These are phyloP conservation scores for Standfussiana lucernea DNA, from an alignment of 2,888 invertebrate genomes.

Conservation along the genomic window DNA sequence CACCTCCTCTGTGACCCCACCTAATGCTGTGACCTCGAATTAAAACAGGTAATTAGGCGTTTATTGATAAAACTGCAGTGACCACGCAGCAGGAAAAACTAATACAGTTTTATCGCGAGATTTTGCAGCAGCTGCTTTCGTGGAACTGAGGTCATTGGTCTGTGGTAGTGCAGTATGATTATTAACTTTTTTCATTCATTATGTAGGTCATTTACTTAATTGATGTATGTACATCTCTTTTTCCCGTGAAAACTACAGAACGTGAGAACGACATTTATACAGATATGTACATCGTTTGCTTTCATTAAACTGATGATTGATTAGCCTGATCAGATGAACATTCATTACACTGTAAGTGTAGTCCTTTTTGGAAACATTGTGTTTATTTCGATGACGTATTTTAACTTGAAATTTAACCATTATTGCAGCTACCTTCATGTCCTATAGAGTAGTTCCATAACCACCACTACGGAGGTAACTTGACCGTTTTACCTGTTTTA, in stretches of 20 bases:
- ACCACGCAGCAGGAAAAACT: conserved; percentile 39
- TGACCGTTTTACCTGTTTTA: not conserved
- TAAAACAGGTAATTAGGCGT: conserved; percentile 54
- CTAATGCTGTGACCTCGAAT: conserved; percentile 36
- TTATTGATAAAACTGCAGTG: conserved; percentile 42
- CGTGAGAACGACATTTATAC: not conserved
- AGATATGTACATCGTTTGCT: too few species aligned
- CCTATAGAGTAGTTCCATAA: not conserved
- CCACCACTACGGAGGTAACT: not conserved
- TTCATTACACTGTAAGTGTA: not conserved
- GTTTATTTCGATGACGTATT: not conserved
- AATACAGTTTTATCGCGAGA: conserved; percentile 9
- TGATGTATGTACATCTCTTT: not conserved
- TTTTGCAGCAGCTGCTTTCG: conserved; percentile 34
- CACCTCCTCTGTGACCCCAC: conserved; percentile 8
- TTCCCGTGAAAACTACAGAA: not conserved
- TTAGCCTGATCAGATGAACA: not conserved
- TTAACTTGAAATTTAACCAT: not conserved
- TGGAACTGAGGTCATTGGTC: conserved; percentile 27
- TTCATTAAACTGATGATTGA: not conserved
- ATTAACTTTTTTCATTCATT: not conserved
- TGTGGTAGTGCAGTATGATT: not conserved
- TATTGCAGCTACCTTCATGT: not conserved
- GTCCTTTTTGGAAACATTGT: not conserved
- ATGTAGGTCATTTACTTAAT: not conserved